A percentile compares a stretch with the other conserved stretches of the same genome.
phyloP scores from a whole-genome alignment of 2,797 vertebrate genomes.

The Cirrhinus molitorella region DNA sequence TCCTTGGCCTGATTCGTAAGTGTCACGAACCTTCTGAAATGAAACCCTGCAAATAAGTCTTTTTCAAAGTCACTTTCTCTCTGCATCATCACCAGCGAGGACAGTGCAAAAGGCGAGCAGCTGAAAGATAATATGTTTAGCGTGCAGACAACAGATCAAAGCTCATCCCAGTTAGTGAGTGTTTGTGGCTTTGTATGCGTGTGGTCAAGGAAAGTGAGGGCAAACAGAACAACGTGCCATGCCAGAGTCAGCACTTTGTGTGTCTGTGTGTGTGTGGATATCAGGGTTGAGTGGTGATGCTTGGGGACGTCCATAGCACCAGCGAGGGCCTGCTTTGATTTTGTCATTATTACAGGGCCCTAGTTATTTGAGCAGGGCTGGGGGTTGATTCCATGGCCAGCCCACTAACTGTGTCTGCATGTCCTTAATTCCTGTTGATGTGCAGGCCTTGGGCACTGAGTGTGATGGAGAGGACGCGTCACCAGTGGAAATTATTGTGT shows the following conservation, averaged over 20 bases:
- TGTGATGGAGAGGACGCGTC: slow-evolving; percentile 78
- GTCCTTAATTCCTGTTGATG: slow-evolving; percentile 87
- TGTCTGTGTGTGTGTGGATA: slow-evolving; percentile 57
- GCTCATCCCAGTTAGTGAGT: slow-evolving; percentile 65
- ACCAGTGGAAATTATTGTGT: slow-evolving; percentile 66
- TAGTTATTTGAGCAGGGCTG: slow-evolving; percentile 74
- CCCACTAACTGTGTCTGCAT: slow-evolving; percentile 80
- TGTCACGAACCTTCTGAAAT: slow-evolving; percentile 27
- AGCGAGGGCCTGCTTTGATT: slow-evolving; percentile 73
- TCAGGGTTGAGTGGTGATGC: slow-evolving; percentile 69
- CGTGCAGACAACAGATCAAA: slow-evolving; percentile 70
- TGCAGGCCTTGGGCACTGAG: slow-evolving; percentile 78
- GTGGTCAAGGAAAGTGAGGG: slow-evolving; percentile 63
- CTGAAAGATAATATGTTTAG: slow-evolving; percentile 67
- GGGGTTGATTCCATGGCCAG: slow-evolving; percentile 70
- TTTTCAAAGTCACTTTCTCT: slow-evolving; percentile 35
- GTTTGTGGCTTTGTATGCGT: slow-evolving; percentile 59
- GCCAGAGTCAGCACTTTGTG: slow-evolving; percentile 57
- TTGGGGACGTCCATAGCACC: slow-evolving; percentile 52
- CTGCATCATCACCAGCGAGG: slow-evolving; percentile 43
- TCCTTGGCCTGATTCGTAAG: background rate
- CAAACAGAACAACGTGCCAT: slow-evolving; percentile 64
- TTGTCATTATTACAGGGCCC: slow-evolving; percentile 74
- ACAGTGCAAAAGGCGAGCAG: slow-evolving; percentile 46
- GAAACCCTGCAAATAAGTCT: slow-evolving; percentile 54